Conservation (phyloP, 2,113 vertebrate genomes). For the Cynopterus brachyotis region DNA sequence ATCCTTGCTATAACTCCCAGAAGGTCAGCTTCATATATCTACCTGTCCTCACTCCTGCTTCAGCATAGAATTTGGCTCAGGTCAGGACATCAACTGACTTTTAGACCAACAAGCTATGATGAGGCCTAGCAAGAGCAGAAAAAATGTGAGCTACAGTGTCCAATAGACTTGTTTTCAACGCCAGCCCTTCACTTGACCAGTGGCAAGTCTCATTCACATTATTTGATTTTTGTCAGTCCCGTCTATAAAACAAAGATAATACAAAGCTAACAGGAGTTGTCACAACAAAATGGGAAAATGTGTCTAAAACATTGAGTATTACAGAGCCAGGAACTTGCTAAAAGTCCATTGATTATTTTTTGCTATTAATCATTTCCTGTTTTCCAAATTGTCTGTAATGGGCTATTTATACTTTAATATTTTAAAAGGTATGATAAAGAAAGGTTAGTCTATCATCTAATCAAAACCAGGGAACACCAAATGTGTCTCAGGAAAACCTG, state of each 20-base stretch:
- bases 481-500: background rate
- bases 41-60: background rate
- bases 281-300: conserved; percentile 2
- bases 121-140: background rate
- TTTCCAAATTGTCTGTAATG: background rate
- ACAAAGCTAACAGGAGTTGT: background rate
- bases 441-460: background rate
- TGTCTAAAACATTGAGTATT: background rate
- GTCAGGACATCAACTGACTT: background rate
- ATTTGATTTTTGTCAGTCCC: background rate
- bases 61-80: background rate
- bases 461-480: background rate
- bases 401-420: background rate
- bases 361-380: background rate
- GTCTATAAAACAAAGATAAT: background rate
- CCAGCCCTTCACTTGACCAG: background rate
- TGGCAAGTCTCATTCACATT: background rate
- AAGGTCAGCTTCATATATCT: background rate
- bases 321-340: background rate
- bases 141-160: background rate
- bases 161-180: background rate
- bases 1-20: background rate
- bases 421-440: background rate
- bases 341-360: background rate
- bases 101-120: background rate